Evolutionary conservation across 2,888 invertebrate genomes (phyloP).

Genomic region (Acronicta aceris): DNA sequence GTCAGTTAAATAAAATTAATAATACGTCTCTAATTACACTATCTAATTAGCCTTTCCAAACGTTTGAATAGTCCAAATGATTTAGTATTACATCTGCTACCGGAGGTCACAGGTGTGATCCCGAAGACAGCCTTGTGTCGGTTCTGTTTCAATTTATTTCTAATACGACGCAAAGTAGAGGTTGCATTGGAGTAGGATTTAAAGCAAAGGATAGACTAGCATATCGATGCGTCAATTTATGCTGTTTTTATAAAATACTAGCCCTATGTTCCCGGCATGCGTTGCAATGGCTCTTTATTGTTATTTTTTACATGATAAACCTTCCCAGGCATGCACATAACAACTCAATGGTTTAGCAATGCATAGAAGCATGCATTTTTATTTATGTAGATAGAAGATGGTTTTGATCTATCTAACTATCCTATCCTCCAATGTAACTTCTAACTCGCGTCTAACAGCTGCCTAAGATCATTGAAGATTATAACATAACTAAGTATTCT

Average conservation of each 20-base stretch:
- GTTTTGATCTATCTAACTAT: too few species aligned
- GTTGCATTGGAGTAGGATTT: neutral
- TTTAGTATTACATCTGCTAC: conserved; percentile 31
- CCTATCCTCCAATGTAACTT: conserved; percentile 6
- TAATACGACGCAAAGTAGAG: conserved; percentile 18
- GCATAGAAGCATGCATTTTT: too few species aligned
- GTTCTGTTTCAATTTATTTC: conserved; percentile 24
- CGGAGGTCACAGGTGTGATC: conserved; percentile 39
- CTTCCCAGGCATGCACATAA: too few species aligned
- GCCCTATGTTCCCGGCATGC: too few species aligned
- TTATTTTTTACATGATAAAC: too few species aligned
- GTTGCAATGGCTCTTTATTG: too few species aligned
- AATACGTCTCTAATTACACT: neutral
- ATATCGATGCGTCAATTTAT: too few species aligned
- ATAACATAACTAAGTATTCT: conserved; percentile 19
- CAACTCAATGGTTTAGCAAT: too few species aligned
- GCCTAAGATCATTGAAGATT: conserved; percentile 23
- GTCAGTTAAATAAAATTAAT: too few species aligned
- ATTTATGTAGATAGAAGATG: too few species aligned
- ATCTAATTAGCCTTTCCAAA: conserved; percentile 7
- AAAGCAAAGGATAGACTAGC: too few species aligned
- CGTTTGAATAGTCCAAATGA: conserved; percentile 7
- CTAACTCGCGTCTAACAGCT: conserved; percentile 11
- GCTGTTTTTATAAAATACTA: too few species aligned
- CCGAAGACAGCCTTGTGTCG: conserved; percentile 44